These are phyloP conservation scores for Nineta flava DNA, from an alignment of 2,888 invertebrate genomes.

Conservation along the genomic window DNA sequence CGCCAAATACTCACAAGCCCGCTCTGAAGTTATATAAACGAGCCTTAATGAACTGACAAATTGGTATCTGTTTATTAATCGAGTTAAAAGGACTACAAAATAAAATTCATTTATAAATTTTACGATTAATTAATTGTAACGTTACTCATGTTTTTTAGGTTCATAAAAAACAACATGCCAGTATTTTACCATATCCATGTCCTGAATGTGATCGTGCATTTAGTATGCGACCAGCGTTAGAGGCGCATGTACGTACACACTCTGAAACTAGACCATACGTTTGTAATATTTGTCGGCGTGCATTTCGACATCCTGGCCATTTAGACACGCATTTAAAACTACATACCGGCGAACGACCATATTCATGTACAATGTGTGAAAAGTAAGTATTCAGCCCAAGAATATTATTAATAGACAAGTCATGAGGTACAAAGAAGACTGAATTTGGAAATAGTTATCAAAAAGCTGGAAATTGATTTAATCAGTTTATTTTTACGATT, in stretches of 20 bases:
- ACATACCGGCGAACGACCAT: constrained; percentile 6
- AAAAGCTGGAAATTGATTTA: no score
- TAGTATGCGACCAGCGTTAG: constrained; percentile 1
- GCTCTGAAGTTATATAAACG: no score
- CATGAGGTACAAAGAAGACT: background rate
- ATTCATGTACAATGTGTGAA: constrained; percentile 4
- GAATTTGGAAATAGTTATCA: no score
- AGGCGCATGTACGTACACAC: constrained; percentile 6
- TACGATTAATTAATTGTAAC: no score
- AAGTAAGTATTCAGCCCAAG: background rate
- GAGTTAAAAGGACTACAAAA: no score
- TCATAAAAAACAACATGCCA: constrained; percentile 1
- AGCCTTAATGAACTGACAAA: no score
- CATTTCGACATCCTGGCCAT: constrained; percentile 6
- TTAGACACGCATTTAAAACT: constrained; percentile 6
- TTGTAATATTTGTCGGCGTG: constrained; percentile 2
- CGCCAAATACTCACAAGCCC: no score
- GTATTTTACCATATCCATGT: constrained; percentile 2
- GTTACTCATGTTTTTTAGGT: background rate
- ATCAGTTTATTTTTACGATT: no score
- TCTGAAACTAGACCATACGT: constrained; percentile 2
- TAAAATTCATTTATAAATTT: no score
- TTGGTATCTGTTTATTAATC: no score
- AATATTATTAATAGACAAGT: background rate
- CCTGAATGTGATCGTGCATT: constrained; percentile 4